Base-by-base conservation (phyloP, 2,797 vertebrate genomes). In the Mus spretus region DNA sequence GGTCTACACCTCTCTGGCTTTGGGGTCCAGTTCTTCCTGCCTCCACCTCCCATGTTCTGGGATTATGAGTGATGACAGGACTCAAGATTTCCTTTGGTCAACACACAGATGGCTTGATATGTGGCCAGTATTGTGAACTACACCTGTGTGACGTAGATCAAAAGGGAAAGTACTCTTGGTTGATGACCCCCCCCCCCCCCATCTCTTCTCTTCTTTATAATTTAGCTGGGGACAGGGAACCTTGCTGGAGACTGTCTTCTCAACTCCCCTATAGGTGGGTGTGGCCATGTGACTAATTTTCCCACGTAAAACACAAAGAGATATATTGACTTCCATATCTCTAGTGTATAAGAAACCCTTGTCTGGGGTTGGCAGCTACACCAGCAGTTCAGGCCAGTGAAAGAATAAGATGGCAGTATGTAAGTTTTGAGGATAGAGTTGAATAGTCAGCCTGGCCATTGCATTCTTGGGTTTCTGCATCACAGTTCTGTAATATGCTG, bases 401-500 rank as follows among this genome's bases (percentile, higher is more conserved):
- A 44, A 44, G 31, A 55, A 37, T 3, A 63, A 72, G 57, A 85
- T 12, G 77, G 37, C 40, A 37, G 0, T 34, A 6, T n/a, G 40
- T 77, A 37, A 44, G 13, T 24, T 59, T 93, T 28, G 22, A 57
- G 24, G 78, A 34, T 63, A 70, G 67, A 95, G 31, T 8, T 59
- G 74, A 74, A 50, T 47, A 7, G 10, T 24, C 28, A 26, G 37
- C 55, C 37, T 72, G 22, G 44, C 3, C 57, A 50, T 1, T 81
- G n/a, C 79, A 85, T 85, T 89, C 12, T 53, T 87, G 53, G 28
- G 34, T 83, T 15, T 93, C 79, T 92, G 22, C 75, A 11, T 91
- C 59, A 89, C 1, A 31, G 50, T 85, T 79, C 9, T n/a, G 34
- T 70, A 57, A 50, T 50, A 94, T 12, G 31, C 74, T 26, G 63